Conservation (phyloP, 2,113 vertebrate species). For the Bufo gargarizans region DNA sequence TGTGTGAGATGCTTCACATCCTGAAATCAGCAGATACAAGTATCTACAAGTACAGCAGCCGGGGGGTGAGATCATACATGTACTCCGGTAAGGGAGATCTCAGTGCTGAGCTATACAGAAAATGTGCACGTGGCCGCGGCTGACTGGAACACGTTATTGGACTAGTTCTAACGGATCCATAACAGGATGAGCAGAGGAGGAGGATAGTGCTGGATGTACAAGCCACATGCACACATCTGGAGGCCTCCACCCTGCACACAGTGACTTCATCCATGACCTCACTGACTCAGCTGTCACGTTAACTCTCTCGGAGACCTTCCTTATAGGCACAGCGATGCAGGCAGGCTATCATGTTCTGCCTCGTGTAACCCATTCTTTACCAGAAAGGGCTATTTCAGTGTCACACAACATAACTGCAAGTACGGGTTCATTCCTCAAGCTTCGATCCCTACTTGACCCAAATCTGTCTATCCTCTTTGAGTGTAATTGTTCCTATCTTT, state of each 20-base stretch:
- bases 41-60: neutral
- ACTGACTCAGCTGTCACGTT: constrained; percentile 36
- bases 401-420: neutral
- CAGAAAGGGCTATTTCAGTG: neutral
- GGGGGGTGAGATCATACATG: neutral
- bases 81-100: neutral
- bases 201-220: neutral
- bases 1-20: neutral
- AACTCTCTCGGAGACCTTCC: constrained; percentile 18
- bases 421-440: neutral
- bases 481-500: too few relatives aligned
- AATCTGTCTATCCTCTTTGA: too few relatives aligned
- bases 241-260: constrained; percentile 28
- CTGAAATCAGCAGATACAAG: neutral
- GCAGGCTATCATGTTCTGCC: neutral
- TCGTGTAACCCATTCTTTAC: neutral
- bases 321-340: neutral
- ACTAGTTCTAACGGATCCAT: neutral
- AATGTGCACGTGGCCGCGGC: neutral
- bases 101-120: neutral
- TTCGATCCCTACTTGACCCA: too few relatives aligned
- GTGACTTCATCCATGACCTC: constrained; percentile 46
- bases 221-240: constrained; percentile 49
- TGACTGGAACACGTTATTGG: neutral
- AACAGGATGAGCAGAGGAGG: constrained; percentile 28